These are phyloP conservation scores for Charaxes varanes DNA, from an alignment of 1,140 invertebrate species.

Conservation along the genomic window DNA sequence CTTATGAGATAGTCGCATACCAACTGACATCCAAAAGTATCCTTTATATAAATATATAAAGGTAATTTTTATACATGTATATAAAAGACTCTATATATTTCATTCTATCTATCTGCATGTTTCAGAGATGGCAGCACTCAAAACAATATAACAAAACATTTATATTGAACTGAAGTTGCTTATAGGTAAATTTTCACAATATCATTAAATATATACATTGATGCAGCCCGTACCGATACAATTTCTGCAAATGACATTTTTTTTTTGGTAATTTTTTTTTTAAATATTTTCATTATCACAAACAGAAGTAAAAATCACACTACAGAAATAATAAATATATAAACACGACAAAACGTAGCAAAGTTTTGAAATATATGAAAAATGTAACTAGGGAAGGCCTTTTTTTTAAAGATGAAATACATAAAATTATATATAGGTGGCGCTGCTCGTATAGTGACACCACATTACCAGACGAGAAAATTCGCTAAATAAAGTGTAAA, in stretches of 20 bases:
- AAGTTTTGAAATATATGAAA: conserved; percentile 41
- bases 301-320: conserved; percentile 67
- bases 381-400: conserved; percentile 55
- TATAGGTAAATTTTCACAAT: conserved; percentile 59
- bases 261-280: conserved; percentile 48
- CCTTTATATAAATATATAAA: no score
- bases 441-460: conserved; percentile 28
- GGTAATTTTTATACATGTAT: no score
- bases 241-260: conserved; percentile 31
- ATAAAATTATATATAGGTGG: conserved; percentile 36
- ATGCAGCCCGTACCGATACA: conserved; percentile 46
- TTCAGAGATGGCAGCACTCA: conserved; percentile 24
- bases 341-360: conserved; percentile 65
- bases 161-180: conserved; percentile 45
- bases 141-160: conserved; percentile 40
- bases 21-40: background rate
- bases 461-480: conserved; percentile 13
- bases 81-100: no score
- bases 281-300: conserved; percentile 64
- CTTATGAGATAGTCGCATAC: no score
- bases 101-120: no score
- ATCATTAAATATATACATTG: conserved; percentile 65
- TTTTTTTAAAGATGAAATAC: conserved; percentile 56
- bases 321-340: conserved; percentile 61
- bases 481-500: conserved; percentile 3